Percentiles rank a stretch among this genome's conserved stretches.
Conservation (phyloP, 2,888 invertebrate species). For the Gortyna flavago region DNA sequence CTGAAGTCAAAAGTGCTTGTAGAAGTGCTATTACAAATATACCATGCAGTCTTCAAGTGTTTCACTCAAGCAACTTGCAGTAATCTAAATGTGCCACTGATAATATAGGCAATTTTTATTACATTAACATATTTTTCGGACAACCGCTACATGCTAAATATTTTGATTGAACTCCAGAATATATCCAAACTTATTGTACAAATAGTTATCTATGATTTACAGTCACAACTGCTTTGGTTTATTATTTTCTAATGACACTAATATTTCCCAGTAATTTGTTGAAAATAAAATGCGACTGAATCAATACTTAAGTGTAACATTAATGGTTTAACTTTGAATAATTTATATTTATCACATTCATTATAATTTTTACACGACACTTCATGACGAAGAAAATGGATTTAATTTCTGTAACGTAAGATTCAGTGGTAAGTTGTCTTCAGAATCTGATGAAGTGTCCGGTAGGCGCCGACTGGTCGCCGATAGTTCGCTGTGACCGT, state of each 20-base stretch:
- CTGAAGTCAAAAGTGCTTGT: slow-evolving; percentile 10
- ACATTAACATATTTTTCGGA: slow-evolving; percentile 11
- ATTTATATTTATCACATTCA: slow-evolving; percentile 71
- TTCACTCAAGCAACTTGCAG: slow-evolving; percentile 36
- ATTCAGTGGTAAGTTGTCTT: slow-evolving; percentile 83
- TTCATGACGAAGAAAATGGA: slow-evolving; percentile 56
- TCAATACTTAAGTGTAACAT: slow-evolving; percentile 40
- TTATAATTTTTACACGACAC: slow-evolving; percentile 44
- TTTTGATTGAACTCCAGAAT: slow-evolving; percentile 29
- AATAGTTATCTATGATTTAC: slow-evolving; percentile 35
- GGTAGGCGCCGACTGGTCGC: slow-evolving; percentile 8
- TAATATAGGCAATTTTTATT: slow-evolving; percentile 17
- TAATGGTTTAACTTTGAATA: slow-evolving; percentile 57
- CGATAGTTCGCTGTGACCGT: not conserved
- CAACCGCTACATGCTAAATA: slow-evolving; percentile 37
- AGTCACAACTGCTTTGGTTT: slow-evolving; percentile 59
- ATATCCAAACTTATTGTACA: slow-evolving; percentile 42
- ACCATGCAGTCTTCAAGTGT: slow-evolving; percentile 29
- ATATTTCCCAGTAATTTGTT: slow-evolving; percentile 29
- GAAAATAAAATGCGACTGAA: slow-evolving; percentile 56
- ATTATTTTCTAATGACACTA: slow-evolving; percentile 31
- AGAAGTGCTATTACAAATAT: slow-evolving; percentile 16
- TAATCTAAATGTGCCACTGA: slow-evolving; percentile 26
- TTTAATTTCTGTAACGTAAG: slow-evolving; percentile 76
- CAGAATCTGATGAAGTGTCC: slow-evolving; percentile 76